Base-by-base conservation (phyloP, 2,888 invertebrate genomes). In the Ormia ochracea region DNA sequence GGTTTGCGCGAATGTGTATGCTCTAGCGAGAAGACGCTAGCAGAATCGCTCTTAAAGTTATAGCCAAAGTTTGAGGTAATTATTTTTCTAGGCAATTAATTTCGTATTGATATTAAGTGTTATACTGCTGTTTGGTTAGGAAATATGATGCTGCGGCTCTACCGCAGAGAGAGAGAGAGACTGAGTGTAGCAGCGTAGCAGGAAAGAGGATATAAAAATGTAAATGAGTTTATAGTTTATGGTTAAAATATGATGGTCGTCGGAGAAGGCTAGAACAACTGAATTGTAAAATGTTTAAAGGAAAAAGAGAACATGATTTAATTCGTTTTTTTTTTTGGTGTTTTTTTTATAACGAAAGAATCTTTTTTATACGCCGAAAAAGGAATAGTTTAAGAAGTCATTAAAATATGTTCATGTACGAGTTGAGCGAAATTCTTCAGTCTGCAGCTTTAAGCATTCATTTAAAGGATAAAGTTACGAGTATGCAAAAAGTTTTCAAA, bases 91-190 rank as follows among this genome's bases (percentile, higher is more conserved):
- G 76, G 76, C 76, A 80, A 80, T 80, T 80, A 80, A 80, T 80
- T 80, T 76, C 80, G 80, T 76, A 80, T 80, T 80, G 80, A 80
- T 80, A 80, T 80, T 76, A 80, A 76, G 80, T 80, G 80, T 76
- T 80, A 73, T 66, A 80, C 54, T 65, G 50, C n/a, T 61, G 56
- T 63, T 69, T 69, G 56, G 75, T 75, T 69, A 59, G 36, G 50
- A 70, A 65, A 65, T 50, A 59, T 56, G 54, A 68, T 73, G 56
- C 72, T 61, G 65, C 21, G 52, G 38, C 33, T n/a, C n/a, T 23
- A 23, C 21, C 2, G 21, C 9, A 6, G 41, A 2, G 26, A 17
- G 45, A 23, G 36, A 2, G 3, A 54, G 23, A 6, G 28, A 26
- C 21, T 28, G 36, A 43, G 45, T 12, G 41, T 7, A 33, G 0